phyloP scores from a whole-genome alignment of 1,140 invertebrate genomes.

The Drosophila fuyamai region DNA sequence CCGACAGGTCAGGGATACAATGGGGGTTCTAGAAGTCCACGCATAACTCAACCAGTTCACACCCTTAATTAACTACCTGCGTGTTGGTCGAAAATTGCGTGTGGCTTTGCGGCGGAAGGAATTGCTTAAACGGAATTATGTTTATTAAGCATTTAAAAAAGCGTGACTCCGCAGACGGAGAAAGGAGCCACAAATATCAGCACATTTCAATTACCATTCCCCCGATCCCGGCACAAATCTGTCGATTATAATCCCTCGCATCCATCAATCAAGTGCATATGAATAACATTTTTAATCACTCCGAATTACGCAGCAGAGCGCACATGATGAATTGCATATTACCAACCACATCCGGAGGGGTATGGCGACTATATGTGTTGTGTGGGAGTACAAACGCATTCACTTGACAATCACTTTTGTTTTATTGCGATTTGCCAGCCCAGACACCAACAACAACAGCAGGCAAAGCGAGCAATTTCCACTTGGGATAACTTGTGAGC shows the following conservation, averaged over 20 bases:
- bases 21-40: slow-evolving; percentile 35
- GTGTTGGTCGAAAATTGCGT: slow-evolving; percentile 69
- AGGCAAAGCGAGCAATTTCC: slow-evolving; percentile 74
- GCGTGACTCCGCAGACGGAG: slow-evolving; percentile 16
- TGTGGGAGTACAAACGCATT: slow-evolving; percentile 70
- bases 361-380: slow-evolving; percentile 10
- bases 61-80: slow-evolving; percentile 83
- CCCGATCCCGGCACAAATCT: slow-evolving; percentile 32
- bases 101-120: slow-evolving; percentile 45
- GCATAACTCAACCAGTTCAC: slow-evolving; percentile 84
- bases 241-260: slow-evolving; percentile 42
- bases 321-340: slow-evolving; percentile 80
- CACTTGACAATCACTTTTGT: slow-evolving; percentile 83
- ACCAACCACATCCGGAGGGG: slow-evolving; percentile 10
- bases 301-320: slow-evolving; percentile 74
- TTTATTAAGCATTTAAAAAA: slow-evolving; percentile 75
- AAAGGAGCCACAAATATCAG: neutral
- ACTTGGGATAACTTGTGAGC: slow-evolving; percentile 83
- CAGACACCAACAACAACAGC: slow-evolving; percentile 47
- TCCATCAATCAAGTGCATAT: slow-evolving; percentile 73
- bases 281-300: slow-evolving; percentile 80
- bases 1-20: slow-evolving; percentile 29
- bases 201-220: slow-evolving; percentile 26
- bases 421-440: slow-evolving; percentile 74
- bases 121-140: slow-evolving; percentile 63